Base-by-base conservation (phyloP, 2,113 vertebrate species). In the Stigmatopora argus region DNA sequence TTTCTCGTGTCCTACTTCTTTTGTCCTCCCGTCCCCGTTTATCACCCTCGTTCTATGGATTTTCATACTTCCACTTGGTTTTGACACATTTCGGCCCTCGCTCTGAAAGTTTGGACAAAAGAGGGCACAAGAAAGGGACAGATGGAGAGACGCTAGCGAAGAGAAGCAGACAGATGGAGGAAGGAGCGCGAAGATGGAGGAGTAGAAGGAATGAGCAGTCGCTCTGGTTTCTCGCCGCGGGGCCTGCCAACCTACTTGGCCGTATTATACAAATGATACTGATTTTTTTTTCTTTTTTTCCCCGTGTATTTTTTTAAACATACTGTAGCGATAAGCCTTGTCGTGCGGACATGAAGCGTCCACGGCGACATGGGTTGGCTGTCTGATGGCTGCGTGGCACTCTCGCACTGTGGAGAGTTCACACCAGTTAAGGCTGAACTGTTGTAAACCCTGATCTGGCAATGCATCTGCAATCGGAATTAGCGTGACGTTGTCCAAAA, bases 201-300 rank as follows among this genome's bases (percentile, higher is more conserved):
- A 83, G 78, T 81, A 83, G 73, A 86, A 83, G 80, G 75, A 83
- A 83, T 78, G 79, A 86, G 81, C 78, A 83, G 80, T 79, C 64
- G 66, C 75, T 80, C 80, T 83, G 70, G 78, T 84, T 79, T 86
- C 78, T 83, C 76, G 84, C 84, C 85, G 86, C 85, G 75, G 79
- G 84, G 86, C 78, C 77, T 78, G 86, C 78, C 74, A 78, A 86
- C 81, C 84, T 79, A 77, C 84, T 86, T 85, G 73, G 72, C 83
- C 80, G 78, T 81, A 84, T 85, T 84, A 87, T 78, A 85, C 83
- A 83, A 85, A 78, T 79, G 68, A 79, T 80, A 79, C 82, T 84
- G 48, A 72, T 76, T 82, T 87, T 85, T 55, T 55, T 55, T 23
- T 13, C 21, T 26, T 52, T 52, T 17, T 21, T 51, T n/a, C n/a